Conservation (phyloP, 2,888 invertebrate genomes). For the Erebia epiphron region DNA sequence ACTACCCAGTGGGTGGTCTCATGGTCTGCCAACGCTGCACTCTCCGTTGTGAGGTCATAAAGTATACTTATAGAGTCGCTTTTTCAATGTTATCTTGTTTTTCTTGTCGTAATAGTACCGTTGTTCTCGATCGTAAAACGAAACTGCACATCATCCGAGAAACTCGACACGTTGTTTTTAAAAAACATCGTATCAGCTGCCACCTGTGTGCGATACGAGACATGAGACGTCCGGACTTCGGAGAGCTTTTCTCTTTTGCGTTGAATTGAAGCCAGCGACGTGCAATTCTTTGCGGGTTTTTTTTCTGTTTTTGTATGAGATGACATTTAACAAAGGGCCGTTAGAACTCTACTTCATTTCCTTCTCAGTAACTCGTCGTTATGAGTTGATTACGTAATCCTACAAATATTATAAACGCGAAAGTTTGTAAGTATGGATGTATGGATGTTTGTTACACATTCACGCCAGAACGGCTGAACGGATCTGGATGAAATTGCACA, state of each 20-base stretch:
- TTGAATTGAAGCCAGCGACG: neutral
- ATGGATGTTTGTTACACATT: no score
- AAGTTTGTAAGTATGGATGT: no score
- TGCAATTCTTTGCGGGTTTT: neutral
- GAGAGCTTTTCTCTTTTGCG: constrained; percentile 1
- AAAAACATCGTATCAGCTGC: constrained; percentile 9
- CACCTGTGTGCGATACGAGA: neutral
- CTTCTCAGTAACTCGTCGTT: neutral
- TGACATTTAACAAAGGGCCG: neutral
- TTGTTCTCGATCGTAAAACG: constrained; percentile 12
- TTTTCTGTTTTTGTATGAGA: neutral
- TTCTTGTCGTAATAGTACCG: neutral
- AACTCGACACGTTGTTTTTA: constrained; percentile 4
- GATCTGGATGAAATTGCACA: no score
- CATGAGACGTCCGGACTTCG: neutral
- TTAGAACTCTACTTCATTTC: neutral
- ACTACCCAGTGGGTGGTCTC: no score
- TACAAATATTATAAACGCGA: no score
- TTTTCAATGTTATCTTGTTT: neutral
- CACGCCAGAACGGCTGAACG: no score
- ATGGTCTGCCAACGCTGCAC: no score
- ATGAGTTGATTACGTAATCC: no score
- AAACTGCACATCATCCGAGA: constrained; percentile 2
- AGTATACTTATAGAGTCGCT: neutral
- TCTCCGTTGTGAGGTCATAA: no score